Base-by-base conservation (phyloP, 1,140 invertebrate genomes). In the Nasonia longicornis region DNA sequence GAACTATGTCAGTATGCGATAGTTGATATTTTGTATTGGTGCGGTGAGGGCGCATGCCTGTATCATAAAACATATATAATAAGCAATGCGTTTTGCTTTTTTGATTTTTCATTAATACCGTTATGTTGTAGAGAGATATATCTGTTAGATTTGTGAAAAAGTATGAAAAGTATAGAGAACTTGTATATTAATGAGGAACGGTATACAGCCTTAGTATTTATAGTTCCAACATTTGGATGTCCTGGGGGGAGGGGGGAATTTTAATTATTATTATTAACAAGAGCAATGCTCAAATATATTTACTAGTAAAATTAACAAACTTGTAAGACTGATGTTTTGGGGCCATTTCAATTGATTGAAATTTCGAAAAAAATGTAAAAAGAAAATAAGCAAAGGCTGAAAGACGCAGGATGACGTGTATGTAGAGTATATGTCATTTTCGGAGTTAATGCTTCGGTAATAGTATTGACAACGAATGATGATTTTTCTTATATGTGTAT, bases 251-350 rank as follows among this genome's bases (percentile, higher is more conserved):
- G 38, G 38, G 35, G 58, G 3, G 48, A 35, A 80, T 67, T 72
- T 66, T 35, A 29, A 78, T 58, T 31, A 70, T 73, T 79, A 71
- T 72, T 38, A 79, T 80, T 74, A 80, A 74, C 26, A 63, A 45
- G 35, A 42, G 45, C 22, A 11, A 70, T 6, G 42, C 7, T 81
- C 72, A 58, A 75, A 76, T 76, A 22, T 73, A 73, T 42, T 66
- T 77, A 86, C 81, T 85, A 83, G 84, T 83, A 87, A 87, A 86
- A 86, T 85, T 86, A 82, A 80, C 26, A 85, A 87, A 81, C 75
- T 76, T 77, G 82, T 85, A 89, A 90, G 89, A 90, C 89, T 90
- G 88, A 90, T 85, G 84, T 82, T 86, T 85, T 84, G 88, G 89
- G 88, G 88, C 88, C 89, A 89, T 86, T 87, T 87, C 66, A 29